Evolutionary conservation across 2,113 vertebrate genomes (phyloP).

Genomic region (Rhineura floridana): DNA sequence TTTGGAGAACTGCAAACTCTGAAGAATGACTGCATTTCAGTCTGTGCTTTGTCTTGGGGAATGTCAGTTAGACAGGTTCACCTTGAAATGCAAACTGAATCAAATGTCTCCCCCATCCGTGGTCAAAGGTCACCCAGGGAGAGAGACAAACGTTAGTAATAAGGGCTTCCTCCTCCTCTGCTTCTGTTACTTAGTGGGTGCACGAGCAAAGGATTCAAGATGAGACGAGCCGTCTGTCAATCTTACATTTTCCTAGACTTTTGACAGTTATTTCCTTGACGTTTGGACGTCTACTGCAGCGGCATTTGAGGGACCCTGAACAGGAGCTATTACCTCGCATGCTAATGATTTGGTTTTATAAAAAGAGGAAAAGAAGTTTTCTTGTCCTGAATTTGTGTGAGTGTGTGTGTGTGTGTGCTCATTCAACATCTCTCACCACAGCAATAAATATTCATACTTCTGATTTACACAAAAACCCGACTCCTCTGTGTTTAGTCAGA

Average conservation of each 20-base stretch:
- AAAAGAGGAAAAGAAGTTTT: background rate
- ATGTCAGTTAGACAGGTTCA: too few relatives aligned
- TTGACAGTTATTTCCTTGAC: background rate
- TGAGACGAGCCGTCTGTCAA: background rate
- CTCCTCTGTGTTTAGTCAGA: conserved; percentile 64
- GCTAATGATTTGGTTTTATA: background rate
- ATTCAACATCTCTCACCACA: conserved; percentile 12
- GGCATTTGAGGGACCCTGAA: background rate
- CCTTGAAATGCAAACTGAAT: too few relatives aligned
- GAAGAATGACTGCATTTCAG: too few relatives aligned
- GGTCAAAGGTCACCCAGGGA: background rate
- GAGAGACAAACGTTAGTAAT: background rate
- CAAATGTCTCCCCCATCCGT: too few relatives aligned
- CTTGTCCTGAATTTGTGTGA: too few relatives aligned
- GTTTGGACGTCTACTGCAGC: background rate
- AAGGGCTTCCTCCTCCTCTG: too few relatives aligned
- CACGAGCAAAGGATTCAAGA: background rate
- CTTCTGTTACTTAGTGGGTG: background rate
- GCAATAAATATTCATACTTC: conserved; percentile 54
- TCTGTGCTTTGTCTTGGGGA: too few relatives aligned
- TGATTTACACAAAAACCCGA: conserved; percentile 54
- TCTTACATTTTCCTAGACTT: background rate
- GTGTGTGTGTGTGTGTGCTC: background rate
- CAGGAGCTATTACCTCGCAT: background rate
- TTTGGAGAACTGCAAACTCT: too few relatives aligned